Percentiles rank a stretch among this genome's conserved stretches.
These are phyloP conservation scores for Plusia festucae DNA, from an alignment of 2,888 invertebrate genomes.

Conservation along the genomic window DNA sequence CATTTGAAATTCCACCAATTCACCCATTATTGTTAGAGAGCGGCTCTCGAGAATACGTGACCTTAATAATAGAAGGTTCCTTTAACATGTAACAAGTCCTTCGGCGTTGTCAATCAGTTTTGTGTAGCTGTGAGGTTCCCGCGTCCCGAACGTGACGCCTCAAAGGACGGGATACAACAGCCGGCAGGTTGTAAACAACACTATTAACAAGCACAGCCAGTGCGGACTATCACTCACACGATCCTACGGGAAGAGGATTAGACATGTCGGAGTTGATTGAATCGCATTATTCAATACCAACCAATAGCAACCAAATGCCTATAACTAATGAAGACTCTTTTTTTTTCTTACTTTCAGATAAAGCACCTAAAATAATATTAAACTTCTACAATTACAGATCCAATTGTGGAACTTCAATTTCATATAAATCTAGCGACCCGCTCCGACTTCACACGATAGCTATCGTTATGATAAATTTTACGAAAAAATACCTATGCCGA, in stretches of 20 bases:
- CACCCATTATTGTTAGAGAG: constrained; percentile 74
- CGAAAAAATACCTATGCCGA: too few species aligned
- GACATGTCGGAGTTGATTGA: constrained; percentile 17
- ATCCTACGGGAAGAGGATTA: constrained; percentile 42
- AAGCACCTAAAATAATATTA: background rate
- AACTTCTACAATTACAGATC: background rate
- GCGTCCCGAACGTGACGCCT: constrained; percentile 79
- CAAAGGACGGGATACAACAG: constrained; percentile 79
- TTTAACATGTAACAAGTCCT: constrained; percentile 67
- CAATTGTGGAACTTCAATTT: background rate
- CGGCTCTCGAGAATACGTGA: constrained; percentile 87
- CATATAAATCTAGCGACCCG: background rate
- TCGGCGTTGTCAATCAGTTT: constrained; percentile 77
- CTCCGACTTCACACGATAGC: too few species aligned
- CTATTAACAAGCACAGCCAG: constrained; percentile 78
- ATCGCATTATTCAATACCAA: background rate
- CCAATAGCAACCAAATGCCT: background rate
- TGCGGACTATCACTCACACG: constrained; percentile 76
- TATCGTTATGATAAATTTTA: too few species aligned
- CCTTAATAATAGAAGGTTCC: constrained; percentile 73
- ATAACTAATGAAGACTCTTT: background rate
- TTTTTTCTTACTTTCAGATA: background rate
- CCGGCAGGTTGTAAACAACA: constrained; percentile 86
- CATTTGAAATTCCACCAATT: constrained; percentile 77
- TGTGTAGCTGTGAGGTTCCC: constrained; percentile 73